Conservation (phyloP, 2,797 vertebrate genomes). For the Mus caroli region DNA sequence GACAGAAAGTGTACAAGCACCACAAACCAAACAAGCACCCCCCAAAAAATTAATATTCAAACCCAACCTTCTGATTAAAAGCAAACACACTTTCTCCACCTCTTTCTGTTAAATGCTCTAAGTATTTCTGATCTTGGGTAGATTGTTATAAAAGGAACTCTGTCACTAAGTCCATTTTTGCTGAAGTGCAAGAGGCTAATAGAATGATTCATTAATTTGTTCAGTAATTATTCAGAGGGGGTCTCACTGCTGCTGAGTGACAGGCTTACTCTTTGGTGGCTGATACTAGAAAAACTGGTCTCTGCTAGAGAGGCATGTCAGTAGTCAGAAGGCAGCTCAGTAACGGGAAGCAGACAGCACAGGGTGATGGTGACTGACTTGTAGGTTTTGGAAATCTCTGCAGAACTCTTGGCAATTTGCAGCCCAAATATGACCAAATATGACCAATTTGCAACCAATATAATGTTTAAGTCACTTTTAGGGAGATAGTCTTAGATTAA, state of each 20-base stretch:
- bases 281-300: not conserved
- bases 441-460: too few species aligned
- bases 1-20: not conserved
- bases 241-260: not conserved
- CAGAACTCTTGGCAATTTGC: not conserved
- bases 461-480: not conserved
- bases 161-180: constrained; percentile 9
- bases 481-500: not conserved
- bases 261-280: not conserved
- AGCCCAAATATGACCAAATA: not conserved
- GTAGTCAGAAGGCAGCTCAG: not conserved
- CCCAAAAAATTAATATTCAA: not conserved
- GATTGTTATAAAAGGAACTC: constrained; percentile 26
- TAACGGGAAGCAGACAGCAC: not conserved
- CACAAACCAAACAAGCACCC: not conserved
- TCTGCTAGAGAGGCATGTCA: not conserved
- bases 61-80: not conserved
- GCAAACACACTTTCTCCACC: not conserved
- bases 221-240: not conserved
- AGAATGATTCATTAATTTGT: constrained; percentile 2
- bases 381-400: not conserved
- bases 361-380: not conserved
- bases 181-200: not conserved
- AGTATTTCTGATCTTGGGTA: not conserved
- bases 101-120: not conserved